Conservation (phyloP, 2,797 vertebrate genomes). For the Oreochromis grahami region DNA sequence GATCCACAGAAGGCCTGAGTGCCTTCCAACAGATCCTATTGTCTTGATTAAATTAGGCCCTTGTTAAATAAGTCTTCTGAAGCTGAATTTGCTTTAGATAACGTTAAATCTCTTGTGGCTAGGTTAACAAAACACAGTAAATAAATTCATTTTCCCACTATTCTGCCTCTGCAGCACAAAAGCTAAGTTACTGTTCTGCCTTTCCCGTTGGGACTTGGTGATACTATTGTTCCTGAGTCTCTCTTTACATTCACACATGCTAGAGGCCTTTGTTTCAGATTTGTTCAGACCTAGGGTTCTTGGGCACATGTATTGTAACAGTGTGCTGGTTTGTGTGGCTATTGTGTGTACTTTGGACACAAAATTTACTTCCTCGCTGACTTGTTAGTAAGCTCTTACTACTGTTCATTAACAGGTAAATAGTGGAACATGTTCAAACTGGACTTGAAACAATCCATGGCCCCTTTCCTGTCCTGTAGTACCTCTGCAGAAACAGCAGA, state of each 20-base stretch:
- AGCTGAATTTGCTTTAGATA: not conserved
- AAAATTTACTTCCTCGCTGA: not conserved
- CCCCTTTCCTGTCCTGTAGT: conserved; percentile 43
- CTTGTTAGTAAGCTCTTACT: not conserved
- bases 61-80: not conserved
- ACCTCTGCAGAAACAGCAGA: conserved; percentile 61
- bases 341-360: not conserved
- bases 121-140: not conserved
- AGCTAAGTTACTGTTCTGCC: not conserved
- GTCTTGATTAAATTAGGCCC: not conserved
- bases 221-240: not conserved
- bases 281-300: not conserved
- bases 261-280: not conserved
- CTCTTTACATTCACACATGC: not conserved
- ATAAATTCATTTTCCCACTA: not conserved
- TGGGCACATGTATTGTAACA: not conserved
- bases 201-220: not conserved
- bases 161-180: not conserved
- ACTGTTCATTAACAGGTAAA: not conserved
- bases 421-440: not conserved
- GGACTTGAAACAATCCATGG: not conserved
- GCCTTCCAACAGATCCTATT: not conserved
- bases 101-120: not conserved
- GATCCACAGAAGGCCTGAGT: not conserved
- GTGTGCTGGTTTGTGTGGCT: not conserved